Conservation (phyloP, 2,113 vertebrate species). For the Oncorhynchus kisutch region DNA sequence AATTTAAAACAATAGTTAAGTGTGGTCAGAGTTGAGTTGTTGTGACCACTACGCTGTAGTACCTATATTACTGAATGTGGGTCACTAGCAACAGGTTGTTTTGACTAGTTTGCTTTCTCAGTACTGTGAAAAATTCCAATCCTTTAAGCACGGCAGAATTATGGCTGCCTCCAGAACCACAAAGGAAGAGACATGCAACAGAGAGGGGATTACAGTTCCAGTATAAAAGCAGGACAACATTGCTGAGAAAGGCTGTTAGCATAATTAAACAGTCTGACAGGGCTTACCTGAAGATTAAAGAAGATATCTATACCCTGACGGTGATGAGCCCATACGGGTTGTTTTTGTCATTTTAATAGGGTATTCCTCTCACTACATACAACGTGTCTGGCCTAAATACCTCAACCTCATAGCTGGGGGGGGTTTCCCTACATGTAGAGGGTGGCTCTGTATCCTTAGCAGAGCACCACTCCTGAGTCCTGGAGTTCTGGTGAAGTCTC, state of each 20-base stretch:
- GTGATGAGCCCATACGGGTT: conserved; percentile 10
- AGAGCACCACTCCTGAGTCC: conserved; percentile 5
- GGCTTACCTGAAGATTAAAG: conserved; percentile 50
- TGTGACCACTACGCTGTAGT: neutral
- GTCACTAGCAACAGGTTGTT: neutral
- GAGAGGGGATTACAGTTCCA: neutral
- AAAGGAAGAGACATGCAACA: neutral
- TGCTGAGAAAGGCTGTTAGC: conserved; percentile 29
- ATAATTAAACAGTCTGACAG: conserved; percentile 29
- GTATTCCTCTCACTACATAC: neutral
- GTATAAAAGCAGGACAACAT: conserved; percentile 22
- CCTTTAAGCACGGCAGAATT: no score
- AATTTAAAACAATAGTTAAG: neutral
- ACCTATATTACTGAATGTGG: neutral
- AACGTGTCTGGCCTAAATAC: neutral
- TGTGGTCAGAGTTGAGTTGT: neutral
- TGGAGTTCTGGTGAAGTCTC: neutral
- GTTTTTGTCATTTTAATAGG: neutral
- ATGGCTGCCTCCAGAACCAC: neutral
- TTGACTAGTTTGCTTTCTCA: neutral
- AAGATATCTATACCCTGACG: conserved; percentile 19
- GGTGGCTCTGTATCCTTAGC: neutral
- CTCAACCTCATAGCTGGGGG: neutral
- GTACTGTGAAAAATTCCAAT: neutral
- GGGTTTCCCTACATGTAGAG: neutral